Evolutionary conservation across 2,797 vertebrate species (phyloP), one percentile per base, ranked within the genome.

Genomic region (Pogonophryne albipinna): DNA sequence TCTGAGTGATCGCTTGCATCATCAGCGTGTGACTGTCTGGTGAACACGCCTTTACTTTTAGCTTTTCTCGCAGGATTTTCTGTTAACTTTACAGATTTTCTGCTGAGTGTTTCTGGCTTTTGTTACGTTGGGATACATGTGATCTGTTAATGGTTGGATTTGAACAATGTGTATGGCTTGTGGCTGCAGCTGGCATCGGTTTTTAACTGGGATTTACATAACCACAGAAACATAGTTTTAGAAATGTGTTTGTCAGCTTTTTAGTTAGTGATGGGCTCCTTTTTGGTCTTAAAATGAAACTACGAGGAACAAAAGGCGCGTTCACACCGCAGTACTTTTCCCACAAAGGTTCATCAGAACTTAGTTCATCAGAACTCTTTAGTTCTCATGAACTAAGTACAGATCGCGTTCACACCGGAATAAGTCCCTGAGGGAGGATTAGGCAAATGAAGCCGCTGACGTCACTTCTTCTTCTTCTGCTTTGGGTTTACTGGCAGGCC

Each of bases 121-220:
- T 19, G 56, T 66, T 6, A 38, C 34, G 34, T 8, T 51, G 52
- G 15, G 31, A 49, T 10, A 4, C 44, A 55, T 52, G 23, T 59
- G n/a, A 15, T n/a, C n/a, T 45, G 45, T 45, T 15, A 46, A 58
- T 7, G 31, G 59, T 38, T 15, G 0, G 20, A 51, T 46, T 45
- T 12, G 8, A 70, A 51, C 42, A 13, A 10, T 20, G 46, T 65
- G 46, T 12, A 15, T 16, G 13, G 49, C 27, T 71, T n/a, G 23
- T 49, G 57, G 16, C 14, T 62, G 14, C 58, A 67, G 51, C 64
- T 58, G 27, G 38, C 70, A 52, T 27, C 1, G 3, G 51, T 27
- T 51, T 57, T 23, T 51, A 66, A 60, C 52, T 19, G 53, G 53
- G 62, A 61, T 55, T 74, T 65, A 38, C 42, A 2, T 55, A 60